A percentile compares a stretch with the other conserved stretches of the same genome.
These are phyloP conservation scores for Pavo muticus DNA, from an alignment of 2,113 vertebrate species.

Conservation along the genomic window DNA sequence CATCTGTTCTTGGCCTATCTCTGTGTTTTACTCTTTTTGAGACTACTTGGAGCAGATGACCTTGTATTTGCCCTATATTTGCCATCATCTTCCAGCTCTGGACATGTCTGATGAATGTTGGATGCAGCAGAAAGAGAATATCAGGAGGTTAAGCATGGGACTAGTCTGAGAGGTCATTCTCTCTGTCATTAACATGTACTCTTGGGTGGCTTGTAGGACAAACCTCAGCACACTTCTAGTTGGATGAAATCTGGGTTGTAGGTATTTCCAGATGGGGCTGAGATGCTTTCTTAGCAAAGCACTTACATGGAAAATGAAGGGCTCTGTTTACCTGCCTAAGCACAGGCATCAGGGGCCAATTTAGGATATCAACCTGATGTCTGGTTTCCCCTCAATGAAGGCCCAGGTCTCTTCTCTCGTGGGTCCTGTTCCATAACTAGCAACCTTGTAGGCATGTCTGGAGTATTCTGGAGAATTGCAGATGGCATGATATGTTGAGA, in stretches of 20 bases:
- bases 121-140: neutral
- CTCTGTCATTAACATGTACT: neutral
- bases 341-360: neutral
- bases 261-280: neutral
- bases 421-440: neutral
- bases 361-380: neutral
- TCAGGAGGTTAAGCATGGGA: neutral
- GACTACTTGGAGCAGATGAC: neutral
- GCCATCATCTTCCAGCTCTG: neutral
- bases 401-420: neutral
- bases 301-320: neutral
- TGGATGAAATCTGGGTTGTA: neutral
- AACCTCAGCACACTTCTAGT: neutral
- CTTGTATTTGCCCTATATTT: neutral
- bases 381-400: neutral
- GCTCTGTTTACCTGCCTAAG: neutral
- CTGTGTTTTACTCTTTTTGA: neutral
- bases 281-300: neutral
- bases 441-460: neutral
- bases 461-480: neutral
- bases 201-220: neutral
- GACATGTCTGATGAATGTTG: neutral
- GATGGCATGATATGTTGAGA: neutral
- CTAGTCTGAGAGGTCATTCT: neutral
- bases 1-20: neutral